Base-by-base conservation (phyloP, 92 coral and sea anemone species). In the Virgularia gustaviana region DNA sequence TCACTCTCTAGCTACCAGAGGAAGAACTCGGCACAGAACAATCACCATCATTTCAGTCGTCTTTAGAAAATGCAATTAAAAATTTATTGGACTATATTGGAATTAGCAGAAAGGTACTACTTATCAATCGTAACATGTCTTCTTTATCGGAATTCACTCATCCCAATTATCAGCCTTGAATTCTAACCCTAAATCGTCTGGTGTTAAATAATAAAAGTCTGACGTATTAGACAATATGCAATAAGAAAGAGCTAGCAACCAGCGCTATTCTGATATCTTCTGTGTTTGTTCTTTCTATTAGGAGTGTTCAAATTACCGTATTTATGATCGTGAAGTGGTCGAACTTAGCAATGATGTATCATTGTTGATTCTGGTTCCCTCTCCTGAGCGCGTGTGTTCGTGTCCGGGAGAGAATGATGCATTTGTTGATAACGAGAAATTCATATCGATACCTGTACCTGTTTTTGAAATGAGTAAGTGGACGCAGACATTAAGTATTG, bases 401-500 rank as follows among this genome's bases (percentile, higher is more conserved):
- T 96, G 96, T 16, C 98, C 98, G 1, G 98, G 98, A 9, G 96
- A 92, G 44, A 81, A 81, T 29, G 98, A 92, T 60, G 75, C 85
- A 1, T 81, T 92, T 44, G 78, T 88, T 19, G 75, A 73, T 57
- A 72, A 83, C 58, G 90, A 86, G 66, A 61, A 71, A 57, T 89
- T 83, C 70, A 89, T 92, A 60, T 89, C 98, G 18, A 79, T 92
- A 4, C 87, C 98, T 35, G 98, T 92, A 8, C 96, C 90, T 70
- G 90, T 88, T n/a, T 92, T 92, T 82, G 98, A 92, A 84, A 92
- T 92, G 98, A 89, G 98, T 92, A 79, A 84, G 98, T 84, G 0
- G n/a, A n/a, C n/a, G n/a, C n/a, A n/a, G n/a, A n/a, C n/a, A n/a
- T n/a, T n/a, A n/a, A n/a, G n/a, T n/a, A n/a, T n/a, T n/a, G n/a